Conservation (phyloP, 1,140 invertebrate species). For the Sinonovacula constricta region DNA sequence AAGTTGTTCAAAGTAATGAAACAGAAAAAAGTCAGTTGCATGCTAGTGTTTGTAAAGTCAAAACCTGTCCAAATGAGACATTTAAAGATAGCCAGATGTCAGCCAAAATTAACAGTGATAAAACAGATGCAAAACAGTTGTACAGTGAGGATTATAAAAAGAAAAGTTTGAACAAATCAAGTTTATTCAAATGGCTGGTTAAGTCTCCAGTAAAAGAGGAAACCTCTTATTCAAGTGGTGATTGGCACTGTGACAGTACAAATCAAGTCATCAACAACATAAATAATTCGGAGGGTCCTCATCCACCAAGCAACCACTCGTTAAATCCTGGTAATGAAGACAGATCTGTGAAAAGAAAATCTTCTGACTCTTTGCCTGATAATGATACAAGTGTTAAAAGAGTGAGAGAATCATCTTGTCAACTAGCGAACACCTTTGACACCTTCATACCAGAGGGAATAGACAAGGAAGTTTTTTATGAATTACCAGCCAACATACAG, state of each 20-base stretch:
- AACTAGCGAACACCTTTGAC: background rate
- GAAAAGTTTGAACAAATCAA: background rate
- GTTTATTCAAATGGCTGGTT: conserved; percentile 12
- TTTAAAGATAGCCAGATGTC: background rate
- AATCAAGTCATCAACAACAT: background rate
- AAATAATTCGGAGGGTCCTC: background rate
- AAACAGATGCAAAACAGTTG: too few species aligned
- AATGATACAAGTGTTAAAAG: background rate
- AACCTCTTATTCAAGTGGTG: background rate
- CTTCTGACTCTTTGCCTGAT: background rate
- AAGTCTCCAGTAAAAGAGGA: background rate
- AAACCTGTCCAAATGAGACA: background rate
- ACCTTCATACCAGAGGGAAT: conserved; percentile 27
- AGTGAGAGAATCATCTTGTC: background rate
- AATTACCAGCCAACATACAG: conserved; percentile 55
- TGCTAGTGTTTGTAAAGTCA: background rate
- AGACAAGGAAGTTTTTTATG: conserved; percentile 45
- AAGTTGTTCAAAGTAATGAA: background rate
- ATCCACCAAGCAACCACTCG: background rate
- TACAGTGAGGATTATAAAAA: background rate
- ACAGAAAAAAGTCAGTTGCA: background rate
- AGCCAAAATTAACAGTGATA: background rate
- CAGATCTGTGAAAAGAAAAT: background rate
- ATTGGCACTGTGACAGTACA: background rate
- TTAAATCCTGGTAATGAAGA: background rate